These are phyloP conservation scores for Anaspis maculata DNA, from an alignment of 2,888 invertebrate genomes.

Conservation along the genomic window DNA sequence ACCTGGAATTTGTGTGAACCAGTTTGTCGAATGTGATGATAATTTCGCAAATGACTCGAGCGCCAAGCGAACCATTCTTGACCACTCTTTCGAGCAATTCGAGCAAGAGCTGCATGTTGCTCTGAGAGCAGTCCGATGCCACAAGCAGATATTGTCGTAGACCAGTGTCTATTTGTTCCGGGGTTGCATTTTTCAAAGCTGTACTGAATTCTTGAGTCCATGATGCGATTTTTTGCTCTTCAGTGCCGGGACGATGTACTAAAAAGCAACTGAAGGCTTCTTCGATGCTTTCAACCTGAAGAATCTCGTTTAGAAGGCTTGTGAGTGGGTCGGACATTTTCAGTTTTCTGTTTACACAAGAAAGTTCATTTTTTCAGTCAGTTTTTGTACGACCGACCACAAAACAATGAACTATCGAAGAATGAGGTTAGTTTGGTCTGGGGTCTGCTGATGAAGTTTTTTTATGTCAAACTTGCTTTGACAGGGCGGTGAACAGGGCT, in stretches of 20 bases:
- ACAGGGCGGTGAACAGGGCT: no score
- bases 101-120: constrained; percentile 67
- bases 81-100: constrained; percentile 69
- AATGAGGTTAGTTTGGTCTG: no score
- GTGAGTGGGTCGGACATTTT: constrained; percentile 55
- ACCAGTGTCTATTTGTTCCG: constrained; percentile 67
- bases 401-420: no score
- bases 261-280: constrained; percentile 86
- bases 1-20: constrained; percentile 69
- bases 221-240: constrained; percentile 56
- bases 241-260: constrained; percentile 64
- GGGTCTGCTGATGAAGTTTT: no score
- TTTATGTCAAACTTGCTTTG: no score
- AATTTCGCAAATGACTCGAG: constrained; percentile 80
- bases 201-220: constrained; percentile 63
- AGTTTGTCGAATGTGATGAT: constrained; percentile 77
- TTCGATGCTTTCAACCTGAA: constrained; percentile 72
- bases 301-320: constrained; percentile 55
- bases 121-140: constrained; percentile 63
- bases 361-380: no score
- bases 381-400: no score
- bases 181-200: constrained; percentile 56
- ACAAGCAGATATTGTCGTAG: constrained; percentile 66
- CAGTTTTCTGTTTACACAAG: not conserved
- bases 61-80: constrained; percentile 56